Evolutionary conservation across 2,113 vertebrate genomes (phyloP), one percentile per base, ranked within the genome.

Genomic region (Riparia riparia): DNA sequence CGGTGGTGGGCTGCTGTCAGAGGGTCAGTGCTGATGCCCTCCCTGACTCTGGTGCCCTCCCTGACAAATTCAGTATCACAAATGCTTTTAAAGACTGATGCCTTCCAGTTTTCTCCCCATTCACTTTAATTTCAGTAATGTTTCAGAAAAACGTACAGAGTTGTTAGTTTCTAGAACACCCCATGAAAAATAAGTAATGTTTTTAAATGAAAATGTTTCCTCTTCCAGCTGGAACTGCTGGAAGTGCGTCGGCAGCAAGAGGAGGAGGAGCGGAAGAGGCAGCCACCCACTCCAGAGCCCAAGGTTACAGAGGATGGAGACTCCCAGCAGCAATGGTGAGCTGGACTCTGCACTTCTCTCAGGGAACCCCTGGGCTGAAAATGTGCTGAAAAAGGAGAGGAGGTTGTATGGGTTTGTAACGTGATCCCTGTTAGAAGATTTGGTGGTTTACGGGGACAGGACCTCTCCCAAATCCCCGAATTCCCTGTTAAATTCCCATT

Each of bases 241-340:
- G 99, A 99, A 98, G 99, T 99, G 95, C 98, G 99, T 97, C 98
- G 99, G 97, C 98, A 98, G 91, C 99, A 99, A 94, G 99, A 99
- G 97, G 99, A 99, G 61, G 99, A 99, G 88, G 99, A 99, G 96
- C 96, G 98, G 91, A 99, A 98, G 97, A 98, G 99, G 90, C 98
- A 98, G 92, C 99, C 99, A 0, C 98, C 99, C 6, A 97, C 98
- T 21, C 98, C 98, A 0, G 99, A 99, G 86, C 98, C 98, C 2
- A 98, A 98, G 57, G 96, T 95, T 68, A 97, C 97, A 26, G 98
- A 99, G 78, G 98, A 98, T 37, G 58, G 95, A 1, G 98, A 98
- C 56, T 98, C 98, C 57, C 98, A 98, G 96, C 98, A 98, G 97
- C 98, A 99, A 65, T 98, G 99, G 99, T 99, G 92, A 98, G 96